These are phyloP conservation scores for Tetragonula carbonaria DNA, from an alignment of 2,888 invertebrate species.

Conservation along the genomic window DNA sequence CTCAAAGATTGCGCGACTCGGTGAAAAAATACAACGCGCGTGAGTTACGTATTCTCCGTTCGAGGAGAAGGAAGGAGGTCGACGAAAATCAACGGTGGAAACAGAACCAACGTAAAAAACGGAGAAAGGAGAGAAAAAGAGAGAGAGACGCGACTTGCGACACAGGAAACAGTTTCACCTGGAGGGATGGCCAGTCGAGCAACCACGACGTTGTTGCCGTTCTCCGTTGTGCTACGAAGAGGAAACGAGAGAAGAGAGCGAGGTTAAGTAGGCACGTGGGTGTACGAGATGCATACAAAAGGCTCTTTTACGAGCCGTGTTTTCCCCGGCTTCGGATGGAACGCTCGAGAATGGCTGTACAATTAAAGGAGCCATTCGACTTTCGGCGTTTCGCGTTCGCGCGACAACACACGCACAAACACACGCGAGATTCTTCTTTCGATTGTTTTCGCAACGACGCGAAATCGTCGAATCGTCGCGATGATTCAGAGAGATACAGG, in stretches of 20 bases:
- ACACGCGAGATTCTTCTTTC: slow-evolving; percentile 12
- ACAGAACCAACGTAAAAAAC: not conserved
- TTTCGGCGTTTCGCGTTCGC: slow-evolving; percentile 41
- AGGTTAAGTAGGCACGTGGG: slow-evolving; percentile 72
- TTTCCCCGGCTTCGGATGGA: slow-evolving; percentile 71
- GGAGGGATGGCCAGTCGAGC: slow-evolving; percentile 66
- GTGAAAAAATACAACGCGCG: slow-evolving; percentile 4
- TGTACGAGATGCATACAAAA: slow-evolving; percentile 75
- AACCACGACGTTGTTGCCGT: slow-evolving; percentile 58
- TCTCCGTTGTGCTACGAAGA: not conserved
- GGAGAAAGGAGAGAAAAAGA: slow-evolving; percentile 1
- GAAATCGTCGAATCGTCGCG: not conserved
- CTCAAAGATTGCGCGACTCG: slow-evolving; percentile 2
- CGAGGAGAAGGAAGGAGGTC: slow-evolving; percentile 16
- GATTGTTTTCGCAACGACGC: slow-evolving; percentile 24
- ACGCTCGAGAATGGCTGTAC: slow-evolving; percentile 53
- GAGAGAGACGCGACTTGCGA: slow-evolving; percentile 77
- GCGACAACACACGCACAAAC: slow-evolving; percentile 33
- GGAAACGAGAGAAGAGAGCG: slow-evolving; percentile 16
- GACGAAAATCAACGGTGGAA: slow-evolving; percentile 32
- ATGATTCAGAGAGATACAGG: slow-evolving; percentile 45
- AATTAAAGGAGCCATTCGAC: slow-evolving; percentile 48
- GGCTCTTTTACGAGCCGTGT: slow-evolving; percentile 75
- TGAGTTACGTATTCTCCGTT: slow-evolving; percentile 17
- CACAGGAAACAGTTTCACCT: slow-evolving; percentile 81